Base-by-base conservation (phyloP, 1,140 invertebrate genomes). In the Temnothorax nylanderi region DNA sequence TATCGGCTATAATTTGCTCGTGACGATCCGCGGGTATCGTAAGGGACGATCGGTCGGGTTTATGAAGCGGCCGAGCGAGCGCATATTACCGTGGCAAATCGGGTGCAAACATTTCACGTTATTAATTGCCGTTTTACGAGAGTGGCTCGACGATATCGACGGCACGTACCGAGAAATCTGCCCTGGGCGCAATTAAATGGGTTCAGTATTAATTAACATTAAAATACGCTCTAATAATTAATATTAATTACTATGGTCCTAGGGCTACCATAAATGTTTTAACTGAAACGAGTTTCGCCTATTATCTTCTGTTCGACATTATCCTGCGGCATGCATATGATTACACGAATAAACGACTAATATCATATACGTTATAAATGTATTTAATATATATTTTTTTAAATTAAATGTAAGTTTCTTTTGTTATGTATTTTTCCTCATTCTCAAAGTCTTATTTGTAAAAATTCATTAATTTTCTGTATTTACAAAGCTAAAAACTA, bases 51-150 rank as follows among this genome's bases (percentile, higher is more conserved):
- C 37, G 32, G 2, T 26, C 51, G 3, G 8, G 41, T 72, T 82
- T 44, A 72, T 44, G 16, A 82, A 58, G 62, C 60, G 47, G 2
- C 18, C 32, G 41, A 80, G 37, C 32, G 21, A n/a, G 2, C 77
- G 60, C n/a, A 8, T 56, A 75, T 75, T 60, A 60, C 37, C 65
- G 67, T 10, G 32, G 37, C 64, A 18, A 26, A 81, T 81, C 37
- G 11, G 34, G 26, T 72, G 37, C 41, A 32, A 74, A 74, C 41
- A 47, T 62, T 74, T 49, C 41, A 47, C 56, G 37, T 84, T 84
- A 74, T 84, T 74, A 74, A 84, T 82, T 51, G 67, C 41, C 32
- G 26, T 84, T 84, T 74, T 74, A 84, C 41, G 69, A 84, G 37
- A 16, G 34, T 37, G 65, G 32, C 51, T 41, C 47, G 47, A 80